Conservation (phyloP, 2,113 vertebrate species). For the Mustela nigripes region DNA sequence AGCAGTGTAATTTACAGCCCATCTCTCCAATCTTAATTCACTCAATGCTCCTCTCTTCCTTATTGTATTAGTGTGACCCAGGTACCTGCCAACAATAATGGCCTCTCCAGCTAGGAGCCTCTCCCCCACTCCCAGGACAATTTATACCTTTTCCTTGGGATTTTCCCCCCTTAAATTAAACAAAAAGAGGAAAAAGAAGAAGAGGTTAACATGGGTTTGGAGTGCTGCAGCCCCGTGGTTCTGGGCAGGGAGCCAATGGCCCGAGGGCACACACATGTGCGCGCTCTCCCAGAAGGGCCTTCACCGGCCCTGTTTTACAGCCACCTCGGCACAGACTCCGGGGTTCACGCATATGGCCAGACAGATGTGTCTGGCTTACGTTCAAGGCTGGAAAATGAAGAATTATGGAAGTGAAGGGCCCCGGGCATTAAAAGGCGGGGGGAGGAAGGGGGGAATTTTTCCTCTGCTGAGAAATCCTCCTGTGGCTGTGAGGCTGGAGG, state of each 20-base stretch:
- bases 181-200: constrained; percentile 86
- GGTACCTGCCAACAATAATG: constrained; percentile 90
- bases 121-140: constrained; percentile 84
- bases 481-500: constrained; percentile 86
- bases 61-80: constrained; percentile 87
- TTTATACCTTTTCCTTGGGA: constrained; percentile 86
- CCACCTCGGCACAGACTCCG: constrained; percentile 92
- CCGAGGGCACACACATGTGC: constrained; percentile 92
- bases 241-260: constrained; percentile 91
- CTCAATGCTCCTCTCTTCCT: constrained; percentile 87
- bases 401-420: constrained; percentile 99
- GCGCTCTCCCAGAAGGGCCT: constrained; percentile 93
- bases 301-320: constrained; percentile 94
- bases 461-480: constrained; percentile 92
- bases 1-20: constrained; percentile 87
- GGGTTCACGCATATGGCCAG: constrained; percentile 98
- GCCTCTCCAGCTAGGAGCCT: constrained; percentile 85
- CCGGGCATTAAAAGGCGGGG: constrained; percentile 92
- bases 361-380: constrained; percentile 98
- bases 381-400: constrained; percentile 98
- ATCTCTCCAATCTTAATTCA: constrained; percentile 86
- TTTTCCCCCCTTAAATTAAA: constrained; percentile 84
- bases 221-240: constrained; percentile 90
- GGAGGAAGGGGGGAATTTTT: constrained; percentile 88
- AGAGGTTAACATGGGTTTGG: constrained; percentile 91